phyloP scores from a whole-genome alignment of 2,113 vertebrate species.

The Neotoma lepida region DNA sequence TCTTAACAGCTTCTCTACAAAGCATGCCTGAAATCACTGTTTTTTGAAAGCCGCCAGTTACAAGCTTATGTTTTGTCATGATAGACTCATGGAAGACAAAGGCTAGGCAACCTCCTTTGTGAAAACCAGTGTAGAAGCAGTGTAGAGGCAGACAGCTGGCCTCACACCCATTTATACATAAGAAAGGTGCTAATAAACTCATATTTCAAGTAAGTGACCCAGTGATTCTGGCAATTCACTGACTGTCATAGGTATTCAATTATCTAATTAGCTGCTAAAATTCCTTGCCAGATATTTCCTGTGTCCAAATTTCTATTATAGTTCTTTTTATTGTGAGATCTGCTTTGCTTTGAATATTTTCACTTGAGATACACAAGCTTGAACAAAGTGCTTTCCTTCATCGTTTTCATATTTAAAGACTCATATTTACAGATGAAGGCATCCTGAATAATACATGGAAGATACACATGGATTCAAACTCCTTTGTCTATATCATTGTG shows the following conservation, averaged over 20 bases:
- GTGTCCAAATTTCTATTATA: constrained; percentile 54
- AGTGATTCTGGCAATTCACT: constrained; percentile 72
- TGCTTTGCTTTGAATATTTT: background rate
- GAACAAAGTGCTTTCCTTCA: constrained; percentile 24
- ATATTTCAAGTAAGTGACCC: constrained; percentile 44
- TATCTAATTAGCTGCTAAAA: constrained; percentile 65
- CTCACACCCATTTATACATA: constrained; percentile 13
- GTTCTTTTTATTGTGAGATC: constrained; percentile 45
- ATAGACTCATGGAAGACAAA: constrained; percentile 31
- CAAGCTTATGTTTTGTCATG: background rate
- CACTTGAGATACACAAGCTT: background rate
- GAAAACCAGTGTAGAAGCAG: background rate
- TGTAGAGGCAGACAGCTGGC: no score
- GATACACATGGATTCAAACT: constrained; percentile 1
- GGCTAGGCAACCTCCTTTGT: background rate
- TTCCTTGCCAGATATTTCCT: constrained; percentile 32
- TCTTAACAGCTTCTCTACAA: background rate
- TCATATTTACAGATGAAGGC: constrained; percentile 24
- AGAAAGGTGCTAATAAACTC: constrained; percentile 44
- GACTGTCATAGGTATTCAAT: constrained; percentile 49
- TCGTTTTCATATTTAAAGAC: constrained; percentile 4
- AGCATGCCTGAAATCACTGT: background rate
- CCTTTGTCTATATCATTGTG: constrained; percentile 34
- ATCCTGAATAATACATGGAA: constrained; percentile 50
- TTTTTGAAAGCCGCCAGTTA: constrained; percentile 47